Evolutionary conservation across 2,888 invertebrate genomes (phyloP).

Genomic region (Nymphalis c-album): DNA sequence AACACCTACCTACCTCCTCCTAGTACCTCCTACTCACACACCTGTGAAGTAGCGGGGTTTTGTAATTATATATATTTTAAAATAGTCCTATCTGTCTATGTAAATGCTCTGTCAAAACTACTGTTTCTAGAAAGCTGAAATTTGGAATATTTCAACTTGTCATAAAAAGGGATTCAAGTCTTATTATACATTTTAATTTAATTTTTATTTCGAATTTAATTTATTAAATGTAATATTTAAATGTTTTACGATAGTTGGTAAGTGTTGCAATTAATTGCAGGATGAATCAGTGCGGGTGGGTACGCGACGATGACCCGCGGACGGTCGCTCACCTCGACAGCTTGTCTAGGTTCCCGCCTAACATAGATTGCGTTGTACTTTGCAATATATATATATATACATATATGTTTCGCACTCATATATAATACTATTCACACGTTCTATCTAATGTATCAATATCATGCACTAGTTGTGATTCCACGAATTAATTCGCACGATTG

Average conservation of each 20-base stretch:
- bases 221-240: neutral
- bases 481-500: neutral
- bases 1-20: too few relatives aligned
- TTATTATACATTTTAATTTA: neutral
- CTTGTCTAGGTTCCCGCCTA: slow-evolving; percentile 34
- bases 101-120: too few relatives aligned
- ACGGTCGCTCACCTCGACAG: slow-evolving; percentile 70
- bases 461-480: neutral
- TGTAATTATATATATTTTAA: too few relatives aligned
- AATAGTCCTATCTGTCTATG: too few relatives aligned
- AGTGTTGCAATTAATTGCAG: slow-evolving; percentile 33
- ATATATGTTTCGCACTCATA: neutral
- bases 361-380: slow-evolving; percentile 10
- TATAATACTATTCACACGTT: neutral
- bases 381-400: slow-evolving; percentile 3
- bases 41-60: too few relatives aligned
- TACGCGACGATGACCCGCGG: slow-evolving; percentile 64
- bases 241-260: slow-evolving; percentile 5
- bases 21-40: too few relatives aligned
- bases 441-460: too few relatives aligned
- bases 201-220: neutral
- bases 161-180: too few relatives aligned
- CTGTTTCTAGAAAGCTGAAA: too few relatives aligned
- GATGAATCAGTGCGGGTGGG: slow-evolving; percentile 42
- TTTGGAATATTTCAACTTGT: too few relatives aligned